Evolutionary conservation across 2,113 vertebrate species (phyloP).

Genomic region (Mastomys coucha): DNA sequence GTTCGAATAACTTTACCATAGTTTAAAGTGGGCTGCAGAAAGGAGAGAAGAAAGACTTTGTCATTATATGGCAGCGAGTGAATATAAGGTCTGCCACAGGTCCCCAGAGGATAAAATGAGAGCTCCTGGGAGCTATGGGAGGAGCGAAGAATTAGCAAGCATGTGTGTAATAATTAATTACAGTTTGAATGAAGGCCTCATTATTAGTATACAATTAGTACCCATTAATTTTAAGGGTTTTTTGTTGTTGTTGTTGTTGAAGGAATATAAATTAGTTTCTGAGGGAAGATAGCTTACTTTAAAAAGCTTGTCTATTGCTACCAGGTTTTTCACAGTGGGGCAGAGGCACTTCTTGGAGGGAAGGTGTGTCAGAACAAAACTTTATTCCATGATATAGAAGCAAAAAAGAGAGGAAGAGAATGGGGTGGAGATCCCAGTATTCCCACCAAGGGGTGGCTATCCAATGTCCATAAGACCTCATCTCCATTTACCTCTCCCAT

Average conservation of each 20-base stretch:
- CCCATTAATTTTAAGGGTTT: not conserved
- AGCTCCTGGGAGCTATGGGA: not conserved
- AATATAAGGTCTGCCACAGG: not conserved
- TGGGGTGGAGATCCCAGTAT: too few species aligned
- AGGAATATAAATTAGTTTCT: not conserved
- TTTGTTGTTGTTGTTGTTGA: not conserved
- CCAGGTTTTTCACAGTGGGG: not conserved
- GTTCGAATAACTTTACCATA: not conserved
- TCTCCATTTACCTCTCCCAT: not conserved
- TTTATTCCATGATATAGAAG: not conserved
- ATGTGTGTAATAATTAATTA: not conserved
- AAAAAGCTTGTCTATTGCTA: not conserved
- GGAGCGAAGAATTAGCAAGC: not conserved
- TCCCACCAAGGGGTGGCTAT: not conserved
- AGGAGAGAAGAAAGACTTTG: not conserved
- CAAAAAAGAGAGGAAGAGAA: not conserved
- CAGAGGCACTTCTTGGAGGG: not conserved
- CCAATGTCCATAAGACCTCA: not conserved
- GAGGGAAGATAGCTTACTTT: not conserved
- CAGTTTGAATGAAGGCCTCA: not conserved
- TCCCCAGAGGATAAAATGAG: not conserved
- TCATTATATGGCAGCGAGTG: not conserved
- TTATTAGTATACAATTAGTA: not conserved
- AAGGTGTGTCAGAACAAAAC: not conserved
- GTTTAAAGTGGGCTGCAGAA: not conserved